phyloP scores from a whole-genome alignment of 2,797 vertebrate species.

The Antrozous pallidus region DNA sequence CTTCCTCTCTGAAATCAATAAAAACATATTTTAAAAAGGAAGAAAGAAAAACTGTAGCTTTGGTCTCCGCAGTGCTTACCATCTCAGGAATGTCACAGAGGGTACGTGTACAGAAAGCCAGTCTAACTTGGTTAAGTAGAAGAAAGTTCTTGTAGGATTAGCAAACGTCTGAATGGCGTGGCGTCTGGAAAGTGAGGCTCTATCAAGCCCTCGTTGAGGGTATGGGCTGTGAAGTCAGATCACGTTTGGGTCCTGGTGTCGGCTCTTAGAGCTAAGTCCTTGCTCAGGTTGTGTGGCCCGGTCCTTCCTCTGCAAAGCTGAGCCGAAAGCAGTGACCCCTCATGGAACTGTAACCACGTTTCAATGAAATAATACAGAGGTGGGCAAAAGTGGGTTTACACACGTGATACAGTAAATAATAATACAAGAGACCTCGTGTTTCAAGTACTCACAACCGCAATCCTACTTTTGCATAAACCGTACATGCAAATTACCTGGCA shows the following conservation, averaged over 20 bases:
- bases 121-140: not conserved
- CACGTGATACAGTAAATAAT: not conserved
- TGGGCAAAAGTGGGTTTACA: not conserved
- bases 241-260: not conserved
- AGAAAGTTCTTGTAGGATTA: not conserved
- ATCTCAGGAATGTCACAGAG: fast-evolving
- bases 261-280: not conserved
- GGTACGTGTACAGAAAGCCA: not conserved
- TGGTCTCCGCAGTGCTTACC: too few species aligned
- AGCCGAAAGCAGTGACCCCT: fast-evolving
- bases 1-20: too few species aligned
- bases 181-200: fast-evolving
- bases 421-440: not conserved
- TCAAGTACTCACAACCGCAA: not conserved
- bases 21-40: too few species aligned
- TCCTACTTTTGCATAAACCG: not conserved
- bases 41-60: not conserved
- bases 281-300: not conserved
- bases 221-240: not conserved
- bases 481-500: not conserved
- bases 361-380: not conserved
- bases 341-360: fast-evolving
- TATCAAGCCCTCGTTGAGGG: fast-evolving
- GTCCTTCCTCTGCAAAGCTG: not conserved
- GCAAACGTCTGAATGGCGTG: not conserved